Evolutionary conservation across 2,113 vertebrate species (phyloP), one percentile per base, ranked within the genome.

Genomic region (Phalacrocorax pelagicus): DNA sequence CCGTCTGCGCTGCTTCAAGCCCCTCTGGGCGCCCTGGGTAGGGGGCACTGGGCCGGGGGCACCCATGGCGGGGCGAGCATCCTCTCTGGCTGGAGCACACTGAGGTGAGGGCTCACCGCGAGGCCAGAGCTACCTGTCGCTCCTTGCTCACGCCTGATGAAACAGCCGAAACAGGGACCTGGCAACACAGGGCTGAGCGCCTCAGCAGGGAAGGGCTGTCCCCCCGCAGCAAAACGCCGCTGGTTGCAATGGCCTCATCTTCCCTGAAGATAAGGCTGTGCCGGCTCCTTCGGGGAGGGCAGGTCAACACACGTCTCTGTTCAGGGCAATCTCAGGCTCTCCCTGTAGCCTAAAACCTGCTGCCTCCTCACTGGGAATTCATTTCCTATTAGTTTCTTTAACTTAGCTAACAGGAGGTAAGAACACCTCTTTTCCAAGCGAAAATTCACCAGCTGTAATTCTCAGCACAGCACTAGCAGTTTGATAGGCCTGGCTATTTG

Each of bases 1-100:
- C 23, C 1, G 2, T 21, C 40, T 73, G 59, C 0, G 1, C 27
- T 46, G 24, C 46, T 18, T 19, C 1, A 5, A 67, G 46, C 36
- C 51, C 21, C 51, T 49, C 30, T 0, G 1, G 44, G 29, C 0
- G 1, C 10, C 38, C 55, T 3, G 54, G 23, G 7, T 57, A 24
- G 54, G 54, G 40, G 40, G 18, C 67, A 30, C 19, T 1, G 20
- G 70, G 36, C 18, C 32, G 51, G 49, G 51, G 24, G 18, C 26
- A 34, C 55, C 46, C 29, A 0, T 5, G 34, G 54, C 2, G 4
- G 44, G 46, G 51, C 0, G 17, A 40, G 59, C 26, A 10, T 6
- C 32, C 6, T 26, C 47, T 52, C 22, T 12, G 20, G 47, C 63
- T 23, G 59, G 55, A 61, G 21, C 62, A 11, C 1, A 1, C 4